Conservation (phyloP, 2,888 invertebrate genomes). For the Trilocha varians region DNA sequence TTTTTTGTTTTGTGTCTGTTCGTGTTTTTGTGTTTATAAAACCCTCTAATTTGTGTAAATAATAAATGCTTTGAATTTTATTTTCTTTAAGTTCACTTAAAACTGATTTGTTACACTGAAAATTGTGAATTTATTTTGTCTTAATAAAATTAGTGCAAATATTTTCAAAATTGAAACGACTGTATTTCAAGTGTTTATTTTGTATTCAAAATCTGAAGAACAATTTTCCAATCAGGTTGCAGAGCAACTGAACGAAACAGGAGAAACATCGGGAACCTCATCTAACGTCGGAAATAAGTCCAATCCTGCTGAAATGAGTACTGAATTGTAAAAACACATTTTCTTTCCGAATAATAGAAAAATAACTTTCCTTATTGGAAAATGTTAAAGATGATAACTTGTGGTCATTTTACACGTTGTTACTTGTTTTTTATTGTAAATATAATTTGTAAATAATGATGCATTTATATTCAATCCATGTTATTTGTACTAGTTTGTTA, state of each 20-base stretch:
- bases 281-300: slow-evolving; percentile 35
- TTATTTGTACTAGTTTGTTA: not conserved
- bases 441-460: not conserved
- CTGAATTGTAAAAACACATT: slow-evolving; percentile 68
- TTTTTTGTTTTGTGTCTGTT: slow-evolving; percentile 9
- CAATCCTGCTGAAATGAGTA: slow-evolving; percentile 77
- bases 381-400: too few relatives aligned
- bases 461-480: not conserved
- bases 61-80: slow-evolving; percentile 22
- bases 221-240: slow-evolving; percentile 43
- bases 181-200: too few relatives aligned
- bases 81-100: slow-evolving; percentile 1
- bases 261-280: slow-evolving; percentile 29
- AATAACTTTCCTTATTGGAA: too few relatives aligned
- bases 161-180: too few relatives aligned
- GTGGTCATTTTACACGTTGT: too few relatives aligned
- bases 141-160: too few relatives aligned
- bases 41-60: slow-evolving; percentile 17
- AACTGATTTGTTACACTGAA: too few relatives aligned
- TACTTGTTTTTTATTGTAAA: not conserved
- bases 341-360: not conserved
- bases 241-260: slow-evolving; percentile 58
- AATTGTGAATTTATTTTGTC: too few relatives aligned
- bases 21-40: slow-evolving; percentile 14
- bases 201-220: slow-evolving; percentile 7